phyloP scores from a whole-genome alignment of 2,888 invertebrate species.

The Synanthedon formicaeformis region DNA sequence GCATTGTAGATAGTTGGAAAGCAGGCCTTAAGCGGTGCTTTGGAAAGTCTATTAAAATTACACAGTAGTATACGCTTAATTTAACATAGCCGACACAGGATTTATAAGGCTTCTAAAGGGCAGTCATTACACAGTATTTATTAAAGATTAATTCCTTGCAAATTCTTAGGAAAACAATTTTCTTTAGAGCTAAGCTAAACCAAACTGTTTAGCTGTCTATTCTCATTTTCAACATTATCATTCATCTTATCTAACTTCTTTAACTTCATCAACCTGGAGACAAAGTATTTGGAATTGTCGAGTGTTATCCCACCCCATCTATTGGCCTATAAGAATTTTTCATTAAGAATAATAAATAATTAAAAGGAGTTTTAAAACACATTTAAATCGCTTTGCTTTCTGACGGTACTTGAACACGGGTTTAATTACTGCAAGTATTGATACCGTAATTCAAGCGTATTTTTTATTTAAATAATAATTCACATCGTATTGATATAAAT shows the following conservation, averaged over 20 bases:
- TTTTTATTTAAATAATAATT: constrained; percentile 51
- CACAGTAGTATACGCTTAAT: constrained; percentile 5
- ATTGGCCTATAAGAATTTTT: no score
- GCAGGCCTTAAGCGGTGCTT: constrained; percentile 21
- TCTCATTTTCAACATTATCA: no score
- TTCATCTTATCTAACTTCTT: no score
- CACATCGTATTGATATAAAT: constrained; percentile 30
- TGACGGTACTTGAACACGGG: constrained; percentile 14
- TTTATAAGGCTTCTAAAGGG: neutral
- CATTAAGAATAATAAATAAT: no score
- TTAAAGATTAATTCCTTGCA: neutral
- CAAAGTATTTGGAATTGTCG: no score
- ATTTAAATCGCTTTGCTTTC: constrained; percentile 3
- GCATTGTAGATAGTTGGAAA: constrained; percentile 32
- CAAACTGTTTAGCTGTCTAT: no score
- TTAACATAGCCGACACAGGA: neutral
- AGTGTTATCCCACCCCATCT: no score
- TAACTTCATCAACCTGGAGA: no score
- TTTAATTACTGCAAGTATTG: constrained; percentile 46
- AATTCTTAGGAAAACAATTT: no score
- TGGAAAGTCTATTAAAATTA: constrained; percentile 45
- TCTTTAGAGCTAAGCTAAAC: no score
- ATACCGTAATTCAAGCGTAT: constrained; percentile 41
- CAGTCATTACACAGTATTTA: neutral
- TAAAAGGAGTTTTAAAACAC: no score